Evolutionary conservation across 1,140 invertebrate genomes (phyloP), one percentile per base, ranked within the genome.

Genomic region (Zaprionus ghesquierei): DNA sequence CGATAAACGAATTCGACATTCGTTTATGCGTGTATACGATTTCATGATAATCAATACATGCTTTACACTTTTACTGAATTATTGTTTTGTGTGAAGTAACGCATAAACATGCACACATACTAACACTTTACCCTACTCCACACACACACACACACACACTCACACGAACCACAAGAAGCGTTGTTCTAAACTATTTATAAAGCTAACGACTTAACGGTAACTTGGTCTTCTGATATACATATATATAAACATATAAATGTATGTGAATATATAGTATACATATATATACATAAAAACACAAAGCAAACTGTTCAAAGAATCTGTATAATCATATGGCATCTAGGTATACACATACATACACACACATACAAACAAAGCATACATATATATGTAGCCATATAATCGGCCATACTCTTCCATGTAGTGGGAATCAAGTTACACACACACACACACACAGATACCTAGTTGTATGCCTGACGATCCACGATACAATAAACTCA

Each of bases 121-220:
- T 8, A 12, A n/a, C 8, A 35, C 46, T 33, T 3, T 33, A 15
- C 5, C n/a, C 35, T 38, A 38, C 33, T n/a, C 35, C 5, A 62
- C 23, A 35, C 31, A 35, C 50, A 69, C 38, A 69, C 41, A 62
- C 9, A 29, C n/a, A 54, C 27, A 66, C 51, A 66, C 20, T 51
- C 22, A 62, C 60, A 79, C 41, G 60, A 46, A 59, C 49, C 44
- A 75, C n/a, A 75, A 63, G 46, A 84, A 75, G 70, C 68, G 71
- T 74, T 77, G 71, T 77, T 77, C 71, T 77, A 77, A 74, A 74
- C 71, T 77, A 77, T 74, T 77, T 77, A 62, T 69, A 77, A 87
- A 84, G 69, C 81, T 87, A 86, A 86, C 79, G 81, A 86, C 81
- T 86, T 87, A 87, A 81, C 51, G 75, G 78, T 87, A 86, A 86